Evolutionary conservation across 1,140 invertebrate species (phyloP).

Genomic region (Plectus sambesii): DNA sequence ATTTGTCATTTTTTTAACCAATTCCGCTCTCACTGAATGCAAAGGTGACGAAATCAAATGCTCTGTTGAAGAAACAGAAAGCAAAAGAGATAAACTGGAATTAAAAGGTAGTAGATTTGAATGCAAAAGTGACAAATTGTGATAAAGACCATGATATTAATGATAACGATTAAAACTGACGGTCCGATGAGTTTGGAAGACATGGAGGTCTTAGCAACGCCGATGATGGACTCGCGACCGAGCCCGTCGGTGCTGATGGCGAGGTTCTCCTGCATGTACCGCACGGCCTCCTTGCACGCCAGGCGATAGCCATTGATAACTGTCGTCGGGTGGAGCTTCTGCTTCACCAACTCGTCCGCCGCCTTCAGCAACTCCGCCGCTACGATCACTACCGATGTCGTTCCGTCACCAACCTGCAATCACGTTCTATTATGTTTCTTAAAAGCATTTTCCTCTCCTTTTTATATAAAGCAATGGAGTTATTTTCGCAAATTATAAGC

Average conservation of each 20-base stretch:
- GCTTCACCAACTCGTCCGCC: slow-evolving; percentile 95
- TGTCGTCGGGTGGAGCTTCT: slow-evolving; percentile 97
- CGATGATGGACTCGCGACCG: slow-evolving; percentile 72
- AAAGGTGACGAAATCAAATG: too few relatives aligned
- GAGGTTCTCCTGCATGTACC: slow-evolving; percentile 61
- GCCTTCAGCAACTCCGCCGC: slow-evolving; percentile 76
- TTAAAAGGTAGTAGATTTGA: too few relatives aligned
- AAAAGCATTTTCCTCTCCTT: too few relatives aligned
- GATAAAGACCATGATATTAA: neutral
- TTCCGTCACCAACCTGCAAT: slow-evolving; percentile 74
- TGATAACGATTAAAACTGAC: slow-evolving; percentile 58
- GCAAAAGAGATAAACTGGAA: neutral
- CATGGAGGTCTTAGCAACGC: slow-evolving; percentile 94
- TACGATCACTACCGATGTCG: slow-evolving; percentile 86
- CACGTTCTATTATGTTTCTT: too few relatives aligned
- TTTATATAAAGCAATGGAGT: too few relatives aligned
- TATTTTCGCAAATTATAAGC: too few relatives aligned
- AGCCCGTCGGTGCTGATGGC: slow-evolving; percentile 78
- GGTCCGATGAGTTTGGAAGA: slow-evolving; percentile 96
- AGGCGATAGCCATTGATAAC: slow-evolving; percentile 95
- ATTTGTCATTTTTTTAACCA: too few relatives aligned
- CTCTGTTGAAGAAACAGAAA: too few relatives aligned
- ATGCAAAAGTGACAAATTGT: neutral
- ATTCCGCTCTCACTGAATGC: too few relatives aligned
- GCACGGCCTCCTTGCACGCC: slow-evolving; percentile 71